Conservation (phyloP, 2,113 vertebrate species). For the Catharus fuscescens region DNA sequence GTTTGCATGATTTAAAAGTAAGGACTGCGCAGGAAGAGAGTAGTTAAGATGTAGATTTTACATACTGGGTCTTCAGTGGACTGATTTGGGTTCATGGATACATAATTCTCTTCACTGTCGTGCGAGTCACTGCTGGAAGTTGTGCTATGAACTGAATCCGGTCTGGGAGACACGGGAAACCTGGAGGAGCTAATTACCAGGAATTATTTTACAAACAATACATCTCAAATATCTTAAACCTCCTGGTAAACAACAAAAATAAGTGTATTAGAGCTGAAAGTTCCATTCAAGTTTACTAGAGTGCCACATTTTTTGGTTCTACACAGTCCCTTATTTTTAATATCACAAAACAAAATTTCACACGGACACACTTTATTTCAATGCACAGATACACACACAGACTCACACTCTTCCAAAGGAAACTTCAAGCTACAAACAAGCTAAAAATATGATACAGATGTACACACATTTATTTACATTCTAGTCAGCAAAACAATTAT, state of each 20-base stretch:
- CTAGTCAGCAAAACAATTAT: background rate
- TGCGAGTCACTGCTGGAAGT: constrained; percentile 98
- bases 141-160: constrained; percentile 95
- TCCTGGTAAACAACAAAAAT: constrained; percentile 47
- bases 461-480: background rate
- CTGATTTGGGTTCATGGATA: constrained; percentile 94
- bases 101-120: constrained; percentile 96
- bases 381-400: background rate
- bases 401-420: background rate
- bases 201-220: constrained; percentile 75
- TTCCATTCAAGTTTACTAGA: background rate
- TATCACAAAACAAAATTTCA: background rate
- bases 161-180: constrained; percentile 90
- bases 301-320: background rate
- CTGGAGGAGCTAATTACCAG: constrained; percentile 91
- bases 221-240: background rate
- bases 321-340: background rate
- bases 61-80: constrained; percentile 93
- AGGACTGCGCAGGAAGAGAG: constrained; percentile 54
- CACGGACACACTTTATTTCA: background rate
- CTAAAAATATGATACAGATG: background rate
- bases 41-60: constrained; percentile 75
- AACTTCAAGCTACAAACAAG: background rate
- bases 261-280: background rate
- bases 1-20: constrained; percentile 25